Conservation (phyloP, 2,113 vertebrate genomes). For the Psittacus erithacus region DNA sequence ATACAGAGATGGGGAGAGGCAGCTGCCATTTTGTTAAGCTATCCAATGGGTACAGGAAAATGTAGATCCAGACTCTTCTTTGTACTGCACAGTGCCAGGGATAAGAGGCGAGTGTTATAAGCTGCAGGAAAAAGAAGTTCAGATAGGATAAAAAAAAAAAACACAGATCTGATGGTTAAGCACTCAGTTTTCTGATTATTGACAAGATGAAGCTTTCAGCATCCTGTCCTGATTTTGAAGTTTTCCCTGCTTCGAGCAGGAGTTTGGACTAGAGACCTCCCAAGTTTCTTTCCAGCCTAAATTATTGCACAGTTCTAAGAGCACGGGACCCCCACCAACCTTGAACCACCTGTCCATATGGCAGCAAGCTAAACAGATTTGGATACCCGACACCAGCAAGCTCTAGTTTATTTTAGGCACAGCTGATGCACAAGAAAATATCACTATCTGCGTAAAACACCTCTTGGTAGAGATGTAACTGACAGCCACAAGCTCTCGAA, state of each 20-base stretch:
- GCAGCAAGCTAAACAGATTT: conserved; percentile 16
- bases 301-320: neutral
- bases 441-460: conserved; percentile 4
- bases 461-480: conserved; percentile 22
- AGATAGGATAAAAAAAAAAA: neutral
- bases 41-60: neutral
- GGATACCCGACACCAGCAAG: conserved; percentile 31
- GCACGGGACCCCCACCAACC: neutral
- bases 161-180: neutral
- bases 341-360: conserved; percentile 11
- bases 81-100: neutral
- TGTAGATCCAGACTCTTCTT: neutral
- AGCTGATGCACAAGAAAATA: conserved; percentile 41
- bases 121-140: neutral
- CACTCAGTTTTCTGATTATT: neutral
- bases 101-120: neutral
- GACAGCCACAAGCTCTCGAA: neutral
- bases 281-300: neutral
- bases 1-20: neutral
- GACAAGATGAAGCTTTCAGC: neutral
- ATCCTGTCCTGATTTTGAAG: neutral
- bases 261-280: neutral
- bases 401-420: conserved; percentile 42
- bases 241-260: neutral
- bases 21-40: neutral